Percentiles rank a stretch among this genome's conserved stretches.
phyloP scores from a whole-genome alignment of 92 coral and sea anemone species.

The Desmophyllum pertusum region DNA sequence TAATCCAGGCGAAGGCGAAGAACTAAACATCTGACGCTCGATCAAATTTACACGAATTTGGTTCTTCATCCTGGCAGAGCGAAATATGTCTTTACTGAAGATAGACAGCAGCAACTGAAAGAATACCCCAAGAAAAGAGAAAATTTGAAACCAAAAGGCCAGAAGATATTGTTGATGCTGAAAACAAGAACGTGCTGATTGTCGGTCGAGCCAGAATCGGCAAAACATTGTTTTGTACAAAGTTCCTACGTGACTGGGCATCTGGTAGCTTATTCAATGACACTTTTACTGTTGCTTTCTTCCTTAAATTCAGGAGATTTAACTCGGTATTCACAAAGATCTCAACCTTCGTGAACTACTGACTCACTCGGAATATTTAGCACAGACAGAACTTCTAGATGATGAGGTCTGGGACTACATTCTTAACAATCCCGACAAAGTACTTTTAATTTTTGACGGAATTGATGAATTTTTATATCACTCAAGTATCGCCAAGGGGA shows the following conservation, averaged over 20 bases:
- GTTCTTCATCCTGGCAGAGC: background rate
- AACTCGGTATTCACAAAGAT: background rate
- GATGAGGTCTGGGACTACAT: slow-evolving; percentile 29
- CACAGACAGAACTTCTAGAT: background rate
- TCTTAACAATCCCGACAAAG: slow-evolving; percentile 19
- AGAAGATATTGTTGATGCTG: slow-evolving; percentile 7
- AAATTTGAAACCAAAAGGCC: background rate
- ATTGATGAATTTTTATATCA: slow-evolving; percentile 30
- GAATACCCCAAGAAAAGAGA: background rate
- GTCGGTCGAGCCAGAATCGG: slow-evolving; percentile 63
- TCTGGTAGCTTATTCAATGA: background rate
- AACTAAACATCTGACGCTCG: background rate
- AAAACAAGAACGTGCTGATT: slow-evolving; percentile 26
- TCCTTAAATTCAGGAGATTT: slow-evolving; percentile 32
- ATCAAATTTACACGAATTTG: background rate
- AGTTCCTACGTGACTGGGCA: slow-evolving; percentile 53
- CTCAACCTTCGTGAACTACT: slow-evolving; percentile 43
- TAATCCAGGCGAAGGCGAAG: background rate
- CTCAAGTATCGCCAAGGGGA: slow-evolving; percentile 3
- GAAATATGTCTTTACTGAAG: background rate
- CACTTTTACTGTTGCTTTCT: background rate
- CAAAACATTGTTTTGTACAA: slow-evolving; percentile 33
- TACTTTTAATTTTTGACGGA: slow-evolving; percentile 56
- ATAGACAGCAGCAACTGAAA: background rate
- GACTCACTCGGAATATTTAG: background rate